These are phyloP conservation scores for Murina feae DNA, from an alignment of 2,113 vertebrate species.

Conservation along the genomic window DNA sequence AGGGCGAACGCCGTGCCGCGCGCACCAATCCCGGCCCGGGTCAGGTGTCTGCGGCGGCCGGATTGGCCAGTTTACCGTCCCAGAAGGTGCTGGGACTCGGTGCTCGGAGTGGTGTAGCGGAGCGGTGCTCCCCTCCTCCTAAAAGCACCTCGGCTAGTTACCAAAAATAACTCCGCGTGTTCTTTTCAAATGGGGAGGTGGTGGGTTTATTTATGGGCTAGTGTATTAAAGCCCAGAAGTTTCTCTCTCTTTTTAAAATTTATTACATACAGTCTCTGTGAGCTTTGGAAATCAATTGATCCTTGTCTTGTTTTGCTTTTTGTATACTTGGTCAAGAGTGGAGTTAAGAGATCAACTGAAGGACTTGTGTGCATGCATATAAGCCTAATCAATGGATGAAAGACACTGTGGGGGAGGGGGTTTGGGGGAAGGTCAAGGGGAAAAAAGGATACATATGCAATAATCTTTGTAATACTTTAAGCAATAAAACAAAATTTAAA, in stretches of 20 bases:
- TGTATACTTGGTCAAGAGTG: background rate
- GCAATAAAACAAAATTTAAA: too few relatives aligned
- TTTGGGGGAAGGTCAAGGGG: too few relatives aligned
- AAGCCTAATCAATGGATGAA: too few relatives aligned
- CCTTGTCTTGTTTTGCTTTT: background rate
- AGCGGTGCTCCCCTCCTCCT: background rate
- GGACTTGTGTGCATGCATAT: too few relatives aligned
- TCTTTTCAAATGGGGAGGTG: background rate
- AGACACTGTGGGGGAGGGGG: too few relatives aligned
- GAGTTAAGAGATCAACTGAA: too few relatives aligned
- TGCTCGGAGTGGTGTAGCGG: background rate
- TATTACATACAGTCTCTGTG: too few relatives aligned
- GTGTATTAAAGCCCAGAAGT: background rate
- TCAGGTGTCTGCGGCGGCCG: background rate
- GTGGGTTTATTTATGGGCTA: background rate
- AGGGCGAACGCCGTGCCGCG: background rate
- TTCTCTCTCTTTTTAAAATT: too few relatives aligned
- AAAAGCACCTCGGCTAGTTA: slow-evolving; percentile 13
- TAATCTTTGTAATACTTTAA: too few relatives aligned
- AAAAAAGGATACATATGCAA: too few relatives aligned
- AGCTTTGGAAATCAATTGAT: background rate
- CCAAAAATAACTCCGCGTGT: background rate
- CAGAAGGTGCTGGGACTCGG: slow-evolving; percentile 41
- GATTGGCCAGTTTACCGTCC: background rate
- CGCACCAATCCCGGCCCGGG: background rate